A percentile compares a stretch with the other conserved stretches of the same genome.
phyloP scores from a whole-genome alignment of 2,797 vertebrate genomes.

The Sciurus vulgaris region DNA sequence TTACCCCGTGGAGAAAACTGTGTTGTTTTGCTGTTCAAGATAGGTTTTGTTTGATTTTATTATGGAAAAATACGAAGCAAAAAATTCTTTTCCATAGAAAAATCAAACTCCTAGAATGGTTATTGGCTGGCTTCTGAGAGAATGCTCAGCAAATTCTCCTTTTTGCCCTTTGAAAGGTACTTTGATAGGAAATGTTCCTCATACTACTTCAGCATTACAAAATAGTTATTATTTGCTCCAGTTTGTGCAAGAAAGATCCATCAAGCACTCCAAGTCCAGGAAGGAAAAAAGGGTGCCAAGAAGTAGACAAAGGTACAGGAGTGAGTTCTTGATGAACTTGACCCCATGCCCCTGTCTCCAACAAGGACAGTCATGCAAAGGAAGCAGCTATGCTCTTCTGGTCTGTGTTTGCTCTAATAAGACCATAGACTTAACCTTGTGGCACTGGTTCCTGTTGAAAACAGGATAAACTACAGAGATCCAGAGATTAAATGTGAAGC shows the following conservation, averaged over 20 bases:
- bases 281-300: background rate
- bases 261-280: background rate
- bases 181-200: background rate
- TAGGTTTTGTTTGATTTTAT: conserved; percentile 57
- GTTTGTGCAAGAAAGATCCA: background rate
- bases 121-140: background rate
- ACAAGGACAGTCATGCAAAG: background rate
- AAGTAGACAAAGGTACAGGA: background rate
- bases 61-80: conserved; percentile 45
- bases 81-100: conserved; percentile 20
- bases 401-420: background rate
- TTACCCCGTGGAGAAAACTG: conserved; percentile 28
- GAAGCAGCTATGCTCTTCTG: background rate
- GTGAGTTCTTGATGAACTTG: background rate
- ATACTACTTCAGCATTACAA: background rate
- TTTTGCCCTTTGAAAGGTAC: background rate
- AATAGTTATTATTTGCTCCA: background rate
- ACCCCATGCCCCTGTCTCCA: background rate
- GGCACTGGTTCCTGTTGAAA: background rate
- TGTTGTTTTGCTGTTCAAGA: conserved; percentile 28
- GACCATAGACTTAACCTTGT: background rate
- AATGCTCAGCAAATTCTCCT: background rate
- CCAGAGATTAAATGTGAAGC: background rate
- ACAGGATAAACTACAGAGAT: background rate
- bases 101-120: conserved; percentile 1